Conservation (phyloP, 2,888 invertebrate species). For the Eupithecia insigniata region DNA sequence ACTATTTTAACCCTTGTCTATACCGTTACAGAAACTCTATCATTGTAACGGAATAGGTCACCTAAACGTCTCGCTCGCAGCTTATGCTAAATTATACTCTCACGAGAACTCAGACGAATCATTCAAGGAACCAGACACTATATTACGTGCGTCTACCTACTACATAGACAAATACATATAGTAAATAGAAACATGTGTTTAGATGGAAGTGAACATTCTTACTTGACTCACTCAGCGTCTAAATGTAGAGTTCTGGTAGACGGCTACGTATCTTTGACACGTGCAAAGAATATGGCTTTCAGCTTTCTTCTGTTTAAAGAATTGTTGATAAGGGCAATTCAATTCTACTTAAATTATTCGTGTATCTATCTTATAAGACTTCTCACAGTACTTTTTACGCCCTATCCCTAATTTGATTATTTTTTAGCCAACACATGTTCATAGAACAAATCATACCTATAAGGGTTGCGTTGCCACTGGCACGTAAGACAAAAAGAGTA, state of each 20-base stretch:
- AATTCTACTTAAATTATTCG: background rate
- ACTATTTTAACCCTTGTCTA: background rate
- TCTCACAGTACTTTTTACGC: background rate
- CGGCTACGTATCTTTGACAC: slow-evolving; percentile 22
- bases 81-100: slow-evolving; percentile 32
- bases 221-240: slow-evolving; percentile 35
- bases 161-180: background rate
- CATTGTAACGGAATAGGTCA: slow-evolving; percentile 17
- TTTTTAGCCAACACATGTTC: background rate
- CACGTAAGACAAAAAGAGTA: slow-evolving; percentile 11
- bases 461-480: background rate
- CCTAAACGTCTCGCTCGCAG: slow-evolving; percentile 21
- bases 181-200: slow-evolving; percentile 15
- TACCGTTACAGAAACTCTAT: background rate
- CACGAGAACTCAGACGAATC: slow-evolving; percentile 30
- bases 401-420: background rate
- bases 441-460: background rate
- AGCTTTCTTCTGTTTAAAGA: slow-evolving; percentile 19
- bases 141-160: slow-evolving; percentile 3
- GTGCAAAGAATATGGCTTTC: slow-evolving; percentile 21
- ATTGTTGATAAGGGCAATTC: background rate
- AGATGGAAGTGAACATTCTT: slow-evolving; percentile 21
- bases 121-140: slow-evolving; percentile 27
- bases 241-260: slow-evolving; percentile 24
- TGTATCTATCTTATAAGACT: background rate